Evolutionary conservation across 92 coral and sea anemone genomes (phyloP).

Genomic region (Nematostella vectensis): DNA sequence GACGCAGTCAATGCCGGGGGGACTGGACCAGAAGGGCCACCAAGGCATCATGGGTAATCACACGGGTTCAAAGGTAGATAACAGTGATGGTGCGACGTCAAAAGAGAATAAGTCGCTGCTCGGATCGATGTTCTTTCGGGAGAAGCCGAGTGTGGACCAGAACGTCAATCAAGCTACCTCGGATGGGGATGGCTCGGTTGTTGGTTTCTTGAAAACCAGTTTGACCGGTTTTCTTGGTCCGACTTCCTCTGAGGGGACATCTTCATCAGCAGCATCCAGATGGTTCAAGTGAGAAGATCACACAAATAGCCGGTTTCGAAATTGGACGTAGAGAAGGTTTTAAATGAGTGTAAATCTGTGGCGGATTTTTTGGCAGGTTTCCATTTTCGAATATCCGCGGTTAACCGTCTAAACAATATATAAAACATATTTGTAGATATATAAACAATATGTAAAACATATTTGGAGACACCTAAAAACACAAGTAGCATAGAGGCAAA

Average conservation of each 20-base stretch:
- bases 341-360: no score
- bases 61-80: constrained; percentile 4
- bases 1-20: constrained; percentile 28
- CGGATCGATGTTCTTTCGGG: constrained; percentile 27
- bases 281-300: constrained; percentile 27
- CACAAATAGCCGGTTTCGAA: no score
- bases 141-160: constrained; percentile 22
- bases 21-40: not conserved
- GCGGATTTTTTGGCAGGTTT: no score
- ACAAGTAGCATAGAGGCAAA: no score
- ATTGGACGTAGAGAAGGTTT: no score
- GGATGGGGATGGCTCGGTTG: constrained; percentile 43
- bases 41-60: not conserved
- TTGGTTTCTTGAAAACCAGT: constrained; percentile 58
- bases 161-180: constrained; percentile 6
- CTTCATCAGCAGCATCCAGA: not conserved
- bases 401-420: no score
- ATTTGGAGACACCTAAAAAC: no score
- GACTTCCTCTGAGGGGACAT: constrained; percentile 17
- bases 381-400: no score
- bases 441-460: no score
- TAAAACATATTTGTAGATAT: no score
- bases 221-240: constrained; percentile 52
- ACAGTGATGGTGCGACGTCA: constrained; percentile 1
- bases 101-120: constrained; percentile 29